Evolutionary conservation across 2,113 vertebrate genomes (phyloP), one percentile per base, ranked within the genome.

Genomic region (Syngnathus typhle): DNA sequence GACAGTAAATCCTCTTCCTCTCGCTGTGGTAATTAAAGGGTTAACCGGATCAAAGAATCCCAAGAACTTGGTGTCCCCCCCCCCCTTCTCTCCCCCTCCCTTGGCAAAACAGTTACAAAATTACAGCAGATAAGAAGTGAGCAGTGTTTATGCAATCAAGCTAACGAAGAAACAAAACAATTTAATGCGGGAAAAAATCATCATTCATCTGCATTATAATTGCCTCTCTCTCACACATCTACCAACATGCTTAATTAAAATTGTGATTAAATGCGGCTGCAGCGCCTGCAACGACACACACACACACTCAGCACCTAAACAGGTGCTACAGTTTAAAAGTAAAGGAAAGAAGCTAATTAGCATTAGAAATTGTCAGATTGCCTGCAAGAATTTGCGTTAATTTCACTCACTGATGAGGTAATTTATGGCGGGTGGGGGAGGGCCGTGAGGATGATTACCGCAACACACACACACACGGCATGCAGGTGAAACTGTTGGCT

Each of bases 291-390:
- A 97, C 95, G 95, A 96, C 94, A 94, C 94, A 94, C 92, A 94
- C 44, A 51, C 16, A n/a, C 46, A 6, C 46, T 32, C 63, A n/a
- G 44, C 46, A n/a, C 93, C 83, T 72, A 98, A 99, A 98, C 96
- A 99, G 96, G 96, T 99, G 96, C 94, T 96, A 90, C 93, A 95
- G 96, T 96, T 95, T 98, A 95, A 97, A 98, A 98, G 94, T 98
- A 96, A 98, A 95, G 94, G 86, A 86, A 88, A 95, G 95, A 95
- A 95, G 94, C 93, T 98, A 98, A 98, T 98, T 98, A 98, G 95
- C 95, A 98, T 95, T 96, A 94, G 95, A 99, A 99, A 99, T 98
- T 98, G 95, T 96, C 96, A 98, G 98, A 98, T 98, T 98, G 95
- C 95, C 96, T 96, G 94, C 95, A 98, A 96, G 95, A 98, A 98